phyloP scores from a whole-genome alignment of 2,113 vertebrate species.

The Ictalurus punctatus region DNA sequence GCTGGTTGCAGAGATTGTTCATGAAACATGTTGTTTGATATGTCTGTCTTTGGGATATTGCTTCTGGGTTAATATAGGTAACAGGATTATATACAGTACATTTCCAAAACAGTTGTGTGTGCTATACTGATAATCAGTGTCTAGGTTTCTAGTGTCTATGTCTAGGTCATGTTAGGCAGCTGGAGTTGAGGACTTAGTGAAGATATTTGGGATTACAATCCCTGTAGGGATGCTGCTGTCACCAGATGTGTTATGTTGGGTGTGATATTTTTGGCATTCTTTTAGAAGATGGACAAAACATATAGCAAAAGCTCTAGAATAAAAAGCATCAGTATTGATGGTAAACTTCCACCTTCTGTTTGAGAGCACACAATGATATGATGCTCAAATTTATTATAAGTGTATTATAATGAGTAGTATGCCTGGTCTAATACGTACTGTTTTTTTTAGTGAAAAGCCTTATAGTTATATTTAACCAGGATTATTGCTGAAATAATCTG shows the following conservation, averaged over 20 bases:
- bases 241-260: neutral
- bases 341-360: neutral
- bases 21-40: too few relatives aligned
- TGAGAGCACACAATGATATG: neutral
- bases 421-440: neutral
- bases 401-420: neutral
- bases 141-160: too few relatives aligned
- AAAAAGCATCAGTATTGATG: neutral
- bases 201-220: neutral
- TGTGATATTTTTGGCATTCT: neutral
- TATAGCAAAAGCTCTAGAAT: neutral
- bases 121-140: too few relatives aligned
- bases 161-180: neutral
- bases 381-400: neutral
- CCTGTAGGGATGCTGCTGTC: neutral
- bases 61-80: too few relatives aligned
- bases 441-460: neutral
- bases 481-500: slow-evolving; percentile 2
- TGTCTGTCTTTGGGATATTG: too few relatives aligned
- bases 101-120: too few relatives aligned
- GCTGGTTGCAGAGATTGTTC: too few relatives aligned
- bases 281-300: neutral
- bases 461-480: neutral
- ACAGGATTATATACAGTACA: too few relatives aligned
- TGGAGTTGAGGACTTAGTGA: neutral